Evolutionary conservation across 37 sponge, comb jelly and placozoan species (phyloP).

Genomic region (Ianthella basta): DNA sequence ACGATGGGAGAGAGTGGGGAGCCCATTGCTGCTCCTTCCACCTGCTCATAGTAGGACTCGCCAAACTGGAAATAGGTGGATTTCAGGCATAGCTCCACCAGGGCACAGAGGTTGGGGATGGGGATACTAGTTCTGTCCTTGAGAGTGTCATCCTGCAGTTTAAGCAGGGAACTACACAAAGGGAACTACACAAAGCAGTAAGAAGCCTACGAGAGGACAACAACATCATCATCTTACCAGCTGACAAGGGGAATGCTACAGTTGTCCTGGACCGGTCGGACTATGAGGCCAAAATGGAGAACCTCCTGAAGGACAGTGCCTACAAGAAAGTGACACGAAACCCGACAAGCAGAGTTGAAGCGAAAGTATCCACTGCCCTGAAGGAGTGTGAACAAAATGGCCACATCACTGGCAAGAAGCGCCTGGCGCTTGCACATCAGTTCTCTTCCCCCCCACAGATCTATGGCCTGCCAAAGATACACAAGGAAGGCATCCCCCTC

Average conservation of each 20-base stretch:
- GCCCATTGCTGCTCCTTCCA: no score
- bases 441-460: conserved; percentile 7
- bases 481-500: conserved; percentile 26
- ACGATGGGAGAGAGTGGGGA: no score
- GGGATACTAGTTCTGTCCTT: no score
- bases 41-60: no score
- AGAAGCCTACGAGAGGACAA: background rate
- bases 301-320: conserved; percentile 4
- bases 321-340: background rate
- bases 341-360: background rate
- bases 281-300: conserved; percentile 3
- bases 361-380: conserved; percentile 2
- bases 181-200: background rate
- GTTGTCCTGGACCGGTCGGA: conserved; percentile 25
- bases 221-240: conserved; percentile 29
- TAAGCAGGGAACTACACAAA: no score
- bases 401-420: background rate
- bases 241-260: conserved; percentile 32
- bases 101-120: no score
- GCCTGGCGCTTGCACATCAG: background rate
- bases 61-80: no score
- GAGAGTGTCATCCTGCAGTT: no score
- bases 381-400: background rate
- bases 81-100: no score
- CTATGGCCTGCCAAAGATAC: conserved; percentile 4